Evolutionary conservation across 1,140 invertebrate genomes (phyloP), one percentile per base, ranked within the genome.

Genomic region (Bombus waltoni): DNA sequence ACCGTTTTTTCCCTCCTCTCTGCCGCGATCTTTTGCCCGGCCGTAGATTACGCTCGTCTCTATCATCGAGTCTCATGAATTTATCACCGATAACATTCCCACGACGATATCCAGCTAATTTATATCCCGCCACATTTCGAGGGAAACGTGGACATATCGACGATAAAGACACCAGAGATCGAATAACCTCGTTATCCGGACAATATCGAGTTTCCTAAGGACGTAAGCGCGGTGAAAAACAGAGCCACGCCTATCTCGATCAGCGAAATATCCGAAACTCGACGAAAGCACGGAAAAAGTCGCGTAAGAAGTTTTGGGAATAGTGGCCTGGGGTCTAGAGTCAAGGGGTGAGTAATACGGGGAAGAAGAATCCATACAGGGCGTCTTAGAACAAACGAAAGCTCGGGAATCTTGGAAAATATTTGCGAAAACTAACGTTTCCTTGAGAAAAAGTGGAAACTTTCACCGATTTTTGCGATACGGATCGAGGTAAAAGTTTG

Each of bases 251-350:
- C 78, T 73, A 25, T 44, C 68, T 62, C 38, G 68, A 72, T 72
- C 47, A 72, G 28, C 47, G n/a, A 71, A 81, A 76, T 74, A 62
- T 62, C 71, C 22, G 42, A 62, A 53, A 74, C 70, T 59, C 53
- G 53, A 44, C 3, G 53, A 47, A 40, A 71, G n/a, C 25, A 25
- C 40, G 53, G 53, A 73, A 62, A 72, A 62, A 73, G 38, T 82
- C 81, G 6, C 40, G 59, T 4, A 38, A 76, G 42, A 76, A 75
- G 25, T 15, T n/a, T 74, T n/a, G 53, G 70, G n/a, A 81, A 42
- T 35, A n/a, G 53, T 28, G 40, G 35, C 22, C 11, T 13, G 15
- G 28, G 18, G 6, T 32, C 10, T 62, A n/a, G 59, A 28, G 28
- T 2, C 28, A 1, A 22, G 53, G 80, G 70, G 3, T 57, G 38